phyloP scores from a whole-genome alignment of 2,113 vertebrate species.

The Dissostichus mawsoni region DNA sequence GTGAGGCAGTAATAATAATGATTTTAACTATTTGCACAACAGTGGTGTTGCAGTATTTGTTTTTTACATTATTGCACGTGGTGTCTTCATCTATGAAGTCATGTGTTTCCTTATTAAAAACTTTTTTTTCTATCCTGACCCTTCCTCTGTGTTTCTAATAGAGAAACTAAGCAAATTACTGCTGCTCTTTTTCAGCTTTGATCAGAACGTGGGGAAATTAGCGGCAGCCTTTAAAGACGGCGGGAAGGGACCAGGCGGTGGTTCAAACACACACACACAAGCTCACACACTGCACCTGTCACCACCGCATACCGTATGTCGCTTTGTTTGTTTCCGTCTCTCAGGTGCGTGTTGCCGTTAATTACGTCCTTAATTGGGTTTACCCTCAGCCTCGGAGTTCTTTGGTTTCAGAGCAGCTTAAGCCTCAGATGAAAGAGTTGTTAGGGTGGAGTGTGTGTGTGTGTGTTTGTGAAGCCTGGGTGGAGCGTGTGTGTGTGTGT shows the following conservation, averaged over 20 bases:
- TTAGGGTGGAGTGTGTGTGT: conserved; percentile 12
- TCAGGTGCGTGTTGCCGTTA: conserved; percentile 63
- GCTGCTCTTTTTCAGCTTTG: conserved; percentile 29
- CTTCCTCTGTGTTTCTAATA: neutral
- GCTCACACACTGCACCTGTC: neutral
- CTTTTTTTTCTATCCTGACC: neutral
- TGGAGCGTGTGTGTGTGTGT: conserved; percentile 9
- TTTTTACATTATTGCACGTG: too few relatives aligned
- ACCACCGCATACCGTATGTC: conserved; percentile 6
- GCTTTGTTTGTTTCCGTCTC: conserved; percentile 60
- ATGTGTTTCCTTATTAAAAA: neutral
- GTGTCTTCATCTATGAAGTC: too few relatives aligned
- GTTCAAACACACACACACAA: neutral
- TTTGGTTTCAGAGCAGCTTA: conserved; percentile 39
- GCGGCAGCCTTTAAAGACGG: conserved; percentile 23
- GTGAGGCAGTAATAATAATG: too few relatives aligned
- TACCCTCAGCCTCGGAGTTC: conserved; percentile 23
- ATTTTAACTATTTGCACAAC: too few relatives aligned
- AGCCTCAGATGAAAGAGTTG: conserved; percentile 50
- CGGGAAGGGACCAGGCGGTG: conserved; percentile 4
- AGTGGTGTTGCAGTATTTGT: too few relatives aligned
- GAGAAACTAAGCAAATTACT: conserved; percentile 17
- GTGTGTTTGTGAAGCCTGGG: neutral
- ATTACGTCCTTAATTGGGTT: conserved; percentile 67
- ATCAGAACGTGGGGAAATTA: conserved; percentile 43